Conservation (phyloP, 2,113 vertebrate genomes). For the Daubentonia madagascariensis region DNA sequence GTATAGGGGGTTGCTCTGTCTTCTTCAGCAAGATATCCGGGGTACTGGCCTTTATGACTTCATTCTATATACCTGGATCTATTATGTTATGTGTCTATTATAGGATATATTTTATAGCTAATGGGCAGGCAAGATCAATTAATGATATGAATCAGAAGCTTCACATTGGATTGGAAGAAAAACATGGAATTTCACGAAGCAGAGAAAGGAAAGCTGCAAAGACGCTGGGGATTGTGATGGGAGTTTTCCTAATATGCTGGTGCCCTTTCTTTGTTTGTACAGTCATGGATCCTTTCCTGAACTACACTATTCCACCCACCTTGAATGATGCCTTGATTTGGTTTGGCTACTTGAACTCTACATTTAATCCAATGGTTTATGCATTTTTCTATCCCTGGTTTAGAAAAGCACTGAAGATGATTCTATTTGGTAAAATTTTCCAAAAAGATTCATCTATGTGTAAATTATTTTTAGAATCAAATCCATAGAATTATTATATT, state of each 20-base stretch:
- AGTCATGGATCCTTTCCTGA: conserved; percentile 83
- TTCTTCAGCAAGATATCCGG: conserved; percentile 85
- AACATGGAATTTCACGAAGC: conserved; percentile 66
- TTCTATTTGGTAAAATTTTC: conserved; percentile 86
- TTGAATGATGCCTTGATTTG: conserved; percentile 84
- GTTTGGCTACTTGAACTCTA: conserved; percentile 91
- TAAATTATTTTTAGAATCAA: conserved; percentile 79
- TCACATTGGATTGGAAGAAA: conserved; percentile 68
- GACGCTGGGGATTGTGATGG: conserved; percentile 86
- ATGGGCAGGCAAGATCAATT: conserved; percentile 84
- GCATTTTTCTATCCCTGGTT: conserved; percentile 91
- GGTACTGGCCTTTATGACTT: conserved; percentile 80
- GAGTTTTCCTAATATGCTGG: conserved; percentile 89
- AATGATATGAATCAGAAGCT: conserved; percentile 69
- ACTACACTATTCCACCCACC: conserved; percentile 79
- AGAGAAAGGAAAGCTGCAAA: conserved; percentile 87
- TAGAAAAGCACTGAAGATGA: conserved; percentile 86
- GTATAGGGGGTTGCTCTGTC: conserved; percentile 82
- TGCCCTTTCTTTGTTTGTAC: conserved; percentile 88
- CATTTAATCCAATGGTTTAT: conserved; percentile 89
- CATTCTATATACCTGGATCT: conserved; percentile 87
- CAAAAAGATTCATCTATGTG: conserved; percentile 81
- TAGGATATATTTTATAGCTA: conserved; percentile 86
- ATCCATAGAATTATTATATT: neutral
- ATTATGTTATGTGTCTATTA: conserved; percentile 86